phyloP scores from a whole-genome alignment of 2,797 vertebrate species.

The Eutrigla gurnardus region DNA sequence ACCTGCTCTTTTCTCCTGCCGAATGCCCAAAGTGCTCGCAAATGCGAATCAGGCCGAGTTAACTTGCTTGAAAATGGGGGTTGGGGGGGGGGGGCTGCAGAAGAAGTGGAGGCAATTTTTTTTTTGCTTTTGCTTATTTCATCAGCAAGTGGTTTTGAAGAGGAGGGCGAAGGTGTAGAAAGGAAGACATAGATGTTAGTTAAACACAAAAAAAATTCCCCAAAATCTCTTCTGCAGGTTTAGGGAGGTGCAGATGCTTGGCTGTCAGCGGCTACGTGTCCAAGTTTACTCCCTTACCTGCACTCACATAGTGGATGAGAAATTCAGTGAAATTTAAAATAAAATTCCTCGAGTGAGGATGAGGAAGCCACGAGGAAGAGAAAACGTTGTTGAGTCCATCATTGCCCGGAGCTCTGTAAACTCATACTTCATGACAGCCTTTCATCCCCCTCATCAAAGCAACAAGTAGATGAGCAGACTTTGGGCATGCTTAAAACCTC shows the following conservation, averaged over 20 bases:
- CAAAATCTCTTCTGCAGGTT: constrained; percentile 19
- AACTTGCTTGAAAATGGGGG: constrained; percentile 72
- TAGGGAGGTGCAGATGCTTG: constrained; percentile 19
- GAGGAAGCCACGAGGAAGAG: constrained; percentile 45
- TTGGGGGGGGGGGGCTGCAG: no score
- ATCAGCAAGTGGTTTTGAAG: constrained; percentile 31
- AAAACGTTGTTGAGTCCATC: constrained; percentile 78
- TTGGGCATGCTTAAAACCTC: constrained; percentile 71
- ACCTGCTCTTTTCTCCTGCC: constrained; percentile 62
- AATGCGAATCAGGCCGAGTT: constrained; percentile 74
- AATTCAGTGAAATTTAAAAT: constrained; percentile 27
- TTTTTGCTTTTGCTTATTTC: constrained; percentile 55
- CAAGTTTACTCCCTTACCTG: not conserved
- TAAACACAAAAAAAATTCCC: constrained; percentile 16
- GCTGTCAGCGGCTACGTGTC: constrained; percentile 10
- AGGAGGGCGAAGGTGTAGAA: constrained; percentile 19
- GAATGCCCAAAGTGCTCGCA: constrained; percentile 76
- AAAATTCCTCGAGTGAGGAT: constrained; percentile 27
- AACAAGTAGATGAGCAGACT: constrained; percentile 93
- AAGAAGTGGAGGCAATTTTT: constrained; percentile 60
- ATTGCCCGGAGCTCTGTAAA: constrained; percentile 82
- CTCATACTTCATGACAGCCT: constrained; percentile 84
- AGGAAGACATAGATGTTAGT: constrained; percentile 23
- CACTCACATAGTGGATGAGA: constrained; percentile 9
- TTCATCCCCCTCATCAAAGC: constrained; percentile 91